These are phyloP conservation scores for Syngnathus floridae DNA, from an alignment of 2,113 vertebrate genomes.

Conservation along the genomic window DNA sequence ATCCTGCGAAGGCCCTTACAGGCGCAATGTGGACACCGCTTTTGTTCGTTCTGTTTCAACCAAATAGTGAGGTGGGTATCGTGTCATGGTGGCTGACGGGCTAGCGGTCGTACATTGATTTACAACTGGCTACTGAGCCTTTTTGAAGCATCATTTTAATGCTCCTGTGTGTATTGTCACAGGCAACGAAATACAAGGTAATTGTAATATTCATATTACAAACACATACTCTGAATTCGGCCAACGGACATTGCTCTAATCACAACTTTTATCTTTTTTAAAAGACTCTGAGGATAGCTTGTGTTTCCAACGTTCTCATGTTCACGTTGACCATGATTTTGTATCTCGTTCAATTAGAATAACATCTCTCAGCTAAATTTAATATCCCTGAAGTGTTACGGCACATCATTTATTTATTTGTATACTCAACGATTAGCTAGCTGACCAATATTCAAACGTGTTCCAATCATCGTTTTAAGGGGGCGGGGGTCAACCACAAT, in stretches of 20 bases:
- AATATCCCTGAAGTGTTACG: neutral
- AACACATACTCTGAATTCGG: neutral
- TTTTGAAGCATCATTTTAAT: conserved; percentile 7
- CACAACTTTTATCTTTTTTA: neutral
- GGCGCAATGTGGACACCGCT: conserved; percentile 93
- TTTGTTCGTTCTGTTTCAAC: conserved; percentile 86
- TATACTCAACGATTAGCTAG: neutral
- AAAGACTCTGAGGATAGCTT: conserved; percentile 3
- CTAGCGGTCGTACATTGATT: conserved; percentile 20
- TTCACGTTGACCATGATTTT: neutral
- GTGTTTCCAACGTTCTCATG: neutral
- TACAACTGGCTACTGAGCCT: neutral
- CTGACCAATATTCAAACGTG: neutral
- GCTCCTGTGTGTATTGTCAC: neutral
- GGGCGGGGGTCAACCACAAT: too few relatives aligned
- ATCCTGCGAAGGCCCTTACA: conserved; percentile 85
- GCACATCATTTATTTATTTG: neutral
- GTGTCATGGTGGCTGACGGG: conserved; percentile 20
- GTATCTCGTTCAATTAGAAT: neutral
- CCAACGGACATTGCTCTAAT: neutral
- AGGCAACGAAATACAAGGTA: neutral
- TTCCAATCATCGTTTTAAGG: neutral
- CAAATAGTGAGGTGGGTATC: conserved; percentile 82
- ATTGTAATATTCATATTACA: neutral
- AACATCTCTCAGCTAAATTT: neutral